These are phyloP conservation scores for Lasius platythorax DNA, from an alignment of 2,888 invertebrate species.

Conservation along the genomic window DNA sequence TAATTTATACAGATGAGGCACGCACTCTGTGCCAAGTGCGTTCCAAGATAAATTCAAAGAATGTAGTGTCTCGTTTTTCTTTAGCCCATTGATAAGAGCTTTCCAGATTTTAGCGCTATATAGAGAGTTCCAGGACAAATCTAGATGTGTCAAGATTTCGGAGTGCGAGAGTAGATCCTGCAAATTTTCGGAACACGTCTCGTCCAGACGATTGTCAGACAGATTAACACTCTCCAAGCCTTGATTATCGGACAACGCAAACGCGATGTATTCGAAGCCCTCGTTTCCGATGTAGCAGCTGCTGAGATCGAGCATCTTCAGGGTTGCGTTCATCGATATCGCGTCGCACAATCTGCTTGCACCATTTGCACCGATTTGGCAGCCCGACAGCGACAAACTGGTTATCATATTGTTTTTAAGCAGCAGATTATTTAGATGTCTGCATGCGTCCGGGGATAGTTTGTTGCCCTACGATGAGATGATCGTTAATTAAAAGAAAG, in stretches of 20 bases:
- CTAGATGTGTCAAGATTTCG: slow-evolving; percentile 85
- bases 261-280: slow-evolving; percentile 83
- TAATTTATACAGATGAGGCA: slow-evolving; percentile 66
- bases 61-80: slow-evolving; percentile 79
- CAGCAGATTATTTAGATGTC: slow-evolving; percentile 84
- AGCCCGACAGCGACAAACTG: slow-evolving; percentile 84
- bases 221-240: slow-evolving; percentile 85
- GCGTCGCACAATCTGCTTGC: slow-evolving; percentile 83
- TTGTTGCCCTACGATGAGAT: slow-evolving; percentile 83
- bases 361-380: slow-evolving; percentile 85
- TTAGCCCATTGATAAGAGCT: slow-evolving; percentile 83
- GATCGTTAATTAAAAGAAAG: not conserved
- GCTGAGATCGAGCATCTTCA: slow-evolving; percentile 85
- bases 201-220: slow-evolving; percentile 86
- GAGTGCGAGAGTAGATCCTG: slow-evolving; percentile 85
- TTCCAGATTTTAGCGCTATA: slow-evolving; percentile 84
- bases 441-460: slow-evolving; percentile 83
- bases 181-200: slow-evolving; percentile 84
- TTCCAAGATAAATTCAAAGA: slow-evolving; percentile 87
- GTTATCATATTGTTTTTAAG: slow-evolving; percentile 82
- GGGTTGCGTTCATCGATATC: slow-evolving; percentile 78
- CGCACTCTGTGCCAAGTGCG: slow-evolving; percentile 82
- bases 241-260: slow-evolving; percentile 81
- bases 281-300: slow-evolving; percentile 86
- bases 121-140: slow-evolving; percentile 88